A percentile compares a stretch with the other conserved stretches of the same genome.
Conservation (phyloP, 1,140 invertebrate genomes). For the Eumaeus atala region DNA sequence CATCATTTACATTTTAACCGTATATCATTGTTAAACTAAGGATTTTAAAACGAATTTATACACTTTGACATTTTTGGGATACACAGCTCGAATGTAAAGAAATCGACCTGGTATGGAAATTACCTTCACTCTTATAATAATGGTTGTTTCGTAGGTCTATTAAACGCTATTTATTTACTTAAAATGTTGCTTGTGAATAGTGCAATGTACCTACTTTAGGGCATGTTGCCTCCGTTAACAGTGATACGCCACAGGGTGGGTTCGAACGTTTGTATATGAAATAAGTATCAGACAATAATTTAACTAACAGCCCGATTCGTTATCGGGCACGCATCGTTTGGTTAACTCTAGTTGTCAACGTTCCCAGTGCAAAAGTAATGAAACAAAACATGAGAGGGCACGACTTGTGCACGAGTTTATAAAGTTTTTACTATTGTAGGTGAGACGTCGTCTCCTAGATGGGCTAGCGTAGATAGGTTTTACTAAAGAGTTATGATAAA, state of each 20-base stretch:
- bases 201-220: constrained; percentile 17
- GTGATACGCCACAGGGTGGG: constrained; percentile 58
- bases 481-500: constrained; percentile 64
- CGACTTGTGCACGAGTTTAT: constrained; percentile 48
- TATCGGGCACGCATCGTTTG: constrained; percentile 2
- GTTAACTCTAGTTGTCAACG: constrained; percentile 15
- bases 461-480: constrained; percentile 71
- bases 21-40: constrained; percentile 4
- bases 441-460: constrained; percentile 67
- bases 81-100: background rate
- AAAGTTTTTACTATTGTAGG: constrained; percentile 64
- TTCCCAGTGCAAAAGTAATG: constrained; percentile 22
- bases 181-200: constrained; percentile 10
- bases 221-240: constrained; percentile 3
- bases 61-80: background rate
- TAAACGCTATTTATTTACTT: constrained; percentile 16
- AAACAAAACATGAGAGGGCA: constrained; percentile 17
- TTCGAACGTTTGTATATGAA: constrained; percentile 53
- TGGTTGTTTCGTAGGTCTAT: constrained; percentile 24
- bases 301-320: constrained; percentile 35
- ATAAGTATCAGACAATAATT: constrained; percentile 70
- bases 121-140: constrained; percentile 13
- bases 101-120: background rate
- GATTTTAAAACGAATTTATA: constrained; percentile 4
- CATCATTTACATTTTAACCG: too few species aligned